phyloP scores from a whole-genome alignment of 2,797 vertebrate species.

The Limosa lapponica region DNA sequence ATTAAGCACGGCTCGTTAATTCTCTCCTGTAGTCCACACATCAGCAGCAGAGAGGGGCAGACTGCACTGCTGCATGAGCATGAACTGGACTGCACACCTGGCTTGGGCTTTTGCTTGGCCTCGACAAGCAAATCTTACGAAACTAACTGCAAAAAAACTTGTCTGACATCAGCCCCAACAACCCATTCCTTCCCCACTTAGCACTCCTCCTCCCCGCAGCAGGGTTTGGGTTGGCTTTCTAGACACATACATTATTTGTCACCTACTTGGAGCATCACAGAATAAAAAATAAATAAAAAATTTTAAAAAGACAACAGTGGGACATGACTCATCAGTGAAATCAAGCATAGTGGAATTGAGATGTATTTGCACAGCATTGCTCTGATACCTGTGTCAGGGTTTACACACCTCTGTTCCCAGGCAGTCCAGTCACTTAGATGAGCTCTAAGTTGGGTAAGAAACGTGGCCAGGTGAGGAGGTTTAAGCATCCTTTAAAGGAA shows the following conservation, averaged over 20 bases:
- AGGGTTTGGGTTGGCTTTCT: neutral
- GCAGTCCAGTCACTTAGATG: neutral
- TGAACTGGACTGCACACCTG: rapidly evolving
- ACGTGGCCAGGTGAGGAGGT: neutral
- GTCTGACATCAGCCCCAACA: rapidly evolving
- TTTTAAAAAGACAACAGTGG: neutral
- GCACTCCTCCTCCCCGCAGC: rapidly evolving
- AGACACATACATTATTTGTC: neutral
- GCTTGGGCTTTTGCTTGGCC: neutral
- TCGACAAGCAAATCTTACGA: rapidly evolving
- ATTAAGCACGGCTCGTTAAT: neutral
- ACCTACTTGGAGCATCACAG: neutral
- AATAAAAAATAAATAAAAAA: neutral
- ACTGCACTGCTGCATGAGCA: neutral
- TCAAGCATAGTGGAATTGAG: neutral
- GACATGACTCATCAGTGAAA: neutral
- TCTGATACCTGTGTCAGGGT: neutral
- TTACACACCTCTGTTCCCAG: neutral
- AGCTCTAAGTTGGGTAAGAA: neutral
- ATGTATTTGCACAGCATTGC: neutral
- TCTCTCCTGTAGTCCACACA: neutral
- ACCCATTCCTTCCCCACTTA: neutral
- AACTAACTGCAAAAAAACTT: neutral
- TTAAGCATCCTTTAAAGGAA: neutral
- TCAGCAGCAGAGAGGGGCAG: neutral